Evolutionary conservation across 2,888 invertebrate species (phyloP).

Genomic region (Tinea pellionella): DNA sequence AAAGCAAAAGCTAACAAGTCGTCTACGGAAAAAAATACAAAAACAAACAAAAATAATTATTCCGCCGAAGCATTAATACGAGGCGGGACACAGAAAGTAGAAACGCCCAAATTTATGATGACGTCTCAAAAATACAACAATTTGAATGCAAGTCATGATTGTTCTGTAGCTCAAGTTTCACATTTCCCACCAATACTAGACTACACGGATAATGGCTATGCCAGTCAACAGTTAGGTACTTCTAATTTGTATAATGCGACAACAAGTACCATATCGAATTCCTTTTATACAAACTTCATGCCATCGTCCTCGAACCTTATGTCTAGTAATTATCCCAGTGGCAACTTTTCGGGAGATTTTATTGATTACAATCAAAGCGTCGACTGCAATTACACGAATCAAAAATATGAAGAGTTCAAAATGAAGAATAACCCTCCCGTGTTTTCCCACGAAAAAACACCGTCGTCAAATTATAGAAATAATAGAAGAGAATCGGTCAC

Average conservation of each 20-base stretch:
- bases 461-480: slow-evolving; percentile 38
- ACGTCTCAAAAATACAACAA: slow-evolving; percentile 51
- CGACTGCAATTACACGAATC: slow-evolving; percentile 55
- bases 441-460: slow-evolving; percentile 44
- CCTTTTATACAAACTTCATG: slow-evolving; percentile 61
- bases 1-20: slow-evolving; percentile 40
- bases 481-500: slow-evolving; percentile 49
- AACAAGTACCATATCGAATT: slow-evolving; percentile 57
- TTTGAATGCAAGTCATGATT: slow-evolving; percentile 43
- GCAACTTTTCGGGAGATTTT: slow-evolving; percentile 50
- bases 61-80: slow-evolving; percentile 56
- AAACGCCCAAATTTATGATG: slow-evolving; percentile 39
- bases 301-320: slow-evolving; percentile 51
- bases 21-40: slow-evolving; percentile 38
- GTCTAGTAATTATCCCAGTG: slow-evolving; percentile 48
- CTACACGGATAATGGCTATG: slow-evolving; percentile 51
- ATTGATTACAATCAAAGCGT: slow-evolving; percentile 54
- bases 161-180: slow-evolving; percentile 56
- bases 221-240: slow-evolving; percentile 54
- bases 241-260: slow-evolving; percentile 56
- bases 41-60: slow-evolving; percentile 53
- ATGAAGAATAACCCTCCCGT: slow-evolving; percentile 44
- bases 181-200: slow-evolving; percentile 59
- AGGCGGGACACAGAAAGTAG: slow-evolving; percentile 47
- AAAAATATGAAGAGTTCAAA: slow-evolving; percentile 57